Evolutionary conservation across 2,888 invertebrate species (phyloP).

Genomic region (Eupithecia pulchellata): DNA sequence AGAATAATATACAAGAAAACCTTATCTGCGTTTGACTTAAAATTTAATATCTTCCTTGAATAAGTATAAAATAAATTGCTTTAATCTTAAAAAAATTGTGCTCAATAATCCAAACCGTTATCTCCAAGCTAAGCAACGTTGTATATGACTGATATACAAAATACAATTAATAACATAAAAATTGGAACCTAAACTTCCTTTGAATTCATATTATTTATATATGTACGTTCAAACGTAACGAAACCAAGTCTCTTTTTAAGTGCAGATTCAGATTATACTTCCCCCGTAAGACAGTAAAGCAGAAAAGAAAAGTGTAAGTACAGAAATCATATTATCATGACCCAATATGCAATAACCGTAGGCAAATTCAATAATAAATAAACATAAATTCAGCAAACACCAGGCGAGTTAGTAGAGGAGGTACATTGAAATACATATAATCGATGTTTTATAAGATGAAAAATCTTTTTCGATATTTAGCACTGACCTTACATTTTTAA

Average conservation of each 20-base stretch:
- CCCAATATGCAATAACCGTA: slow-evolving; percentile 47
- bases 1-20: neutral
- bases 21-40: neutral
- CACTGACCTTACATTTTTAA: neutral
- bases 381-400: slow-evolving; percentile 48
- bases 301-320: no score
- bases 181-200: no score
- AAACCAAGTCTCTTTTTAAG: neutral
- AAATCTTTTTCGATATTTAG: neutral
- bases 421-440: slow-evolving; percentile 5
- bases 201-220: no score
- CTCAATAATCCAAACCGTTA: no score
- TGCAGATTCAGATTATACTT: slow-evolving; percentile 25
- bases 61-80: no score
- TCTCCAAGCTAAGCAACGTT: no score
- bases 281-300: slow-evolving; percentile 37
- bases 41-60: no score
- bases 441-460: neutral
- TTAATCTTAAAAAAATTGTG: no score
- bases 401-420: slow-evolving; percentile 32
- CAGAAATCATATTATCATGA: slow-evolving; percentile 46
- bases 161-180: no score
- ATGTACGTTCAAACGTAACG: neutral
- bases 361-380: slow-evolving; percentile 47
- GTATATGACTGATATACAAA: no score